Base-by-base conservation (phyloP, 2,113 vertebrate species). In the Melanerpes aurifrons region DNA sequence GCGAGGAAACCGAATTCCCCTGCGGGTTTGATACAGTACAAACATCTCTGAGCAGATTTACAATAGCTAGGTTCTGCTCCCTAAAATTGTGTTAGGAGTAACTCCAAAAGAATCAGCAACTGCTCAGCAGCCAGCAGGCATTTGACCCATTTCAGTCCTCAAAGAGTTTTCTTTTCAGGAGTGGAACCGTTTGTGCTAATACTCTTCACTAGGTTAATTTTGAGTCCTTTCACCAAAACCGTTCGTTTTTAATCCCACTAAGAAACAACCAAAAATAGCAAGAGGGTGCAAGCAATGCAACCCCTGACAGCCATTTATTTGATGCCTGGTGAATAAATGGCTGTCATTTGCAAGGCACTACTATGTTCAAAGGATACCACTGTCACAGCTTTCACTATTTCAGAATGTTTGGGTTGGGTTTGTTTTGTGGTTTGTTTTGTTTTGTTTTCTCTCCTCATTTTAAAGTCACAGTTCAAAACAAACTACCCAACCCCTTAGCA, bases 191-290 rank as follows among this genome's bases (percentile, higher is more conserved):
- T 95, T 92, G 97, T 92, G 96, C 97, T 97, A 97, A 96, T 96
- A 97, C 82, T 95, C 82, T 92, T 95, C 74, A 85, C 93, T 90
- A 97, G 89, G 91, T 93, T 95, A 95, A 95, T 37, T 64, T 80
- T 14, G 96, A 98, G 97, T 98, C 98, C 98, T 99, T 98, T 99
- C 98, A 98, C 98, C 98, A 98, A 97, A 97, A 98, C 98, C 62
- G 98, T 48, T 37, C 21, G 24, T 31, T 10, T 94, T 96, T 91
- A 40, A 40, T 74, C 94, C 45, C 90, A 87, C 95, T 95, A 67
- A 91, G 88, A 94, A 68, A 12, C 40, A 43, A 48, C 62, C 50
- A 32, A n/a, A 67, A 29, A 29, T 29, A 40, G 40, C 29, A 26
- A 85, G 32, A 24, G 93, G 95, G 57, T 92, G 58, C 64, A 45